Evolutionary conservation across 2,113 vertebrate species (phyloP).

Genomic region (Todiramphus chloris): DNA sequence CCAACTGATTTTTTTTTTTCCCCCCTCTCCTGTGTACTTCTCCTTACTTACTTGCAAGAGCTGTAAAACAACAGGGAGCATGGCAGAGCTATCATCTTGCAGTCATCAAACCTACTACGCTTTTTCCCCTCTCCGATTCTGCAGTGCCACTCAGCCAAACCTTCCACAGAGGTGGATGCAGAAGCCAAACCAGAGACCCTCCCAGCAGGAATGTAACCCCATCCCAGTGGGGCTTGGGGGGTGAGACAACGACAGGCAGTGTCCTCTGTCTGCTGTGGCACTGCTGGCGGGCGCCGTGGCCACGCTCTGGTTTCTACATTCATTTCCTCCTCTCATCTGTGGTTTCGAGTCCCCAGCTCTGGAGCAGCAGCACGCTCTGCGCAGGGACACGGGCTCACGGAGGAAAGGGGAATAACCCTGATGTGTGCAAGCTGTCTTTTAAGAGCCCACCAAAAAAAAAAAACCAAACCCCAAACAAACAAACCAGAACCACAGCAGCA

Average conservation of each 20-base stretch:
- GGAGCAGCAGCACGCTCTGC: not conserved
- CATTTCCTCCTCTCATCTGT: conserved; percentile 1
- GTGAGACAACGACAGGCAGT: not conserved
- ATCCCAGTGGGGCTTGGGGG: not conserved
- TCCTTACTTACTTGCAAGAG: not conserved
- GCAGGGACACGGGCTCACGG: not conserved
- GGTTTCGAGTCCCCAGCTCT: not conserved
- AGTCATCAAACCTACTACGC: not conserved
- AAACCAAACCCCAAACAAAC: not conserved
- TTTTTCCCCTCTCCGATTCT: not conserved
- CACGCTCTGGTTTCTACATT: not conserved
- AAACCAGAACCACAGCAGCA: not conserved
- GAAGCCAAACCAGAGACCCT: not conserved
- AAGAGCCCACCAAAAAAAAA: not conserved
- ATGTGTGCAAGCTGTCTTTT: not conserved
- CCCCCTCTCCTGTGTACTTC: not conserved
- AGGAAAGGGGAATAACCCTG: not conserved
- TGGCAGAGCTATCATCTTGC: not conserved
- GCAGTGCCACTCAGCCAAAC: not conserved
- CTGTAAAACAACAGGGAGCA: not conserved
- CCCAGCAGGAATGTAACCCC: not conserved
- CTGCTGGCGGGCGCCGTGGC: not conserved
- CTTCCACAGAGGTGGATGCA: not conserved
- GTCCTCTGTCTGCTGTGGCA: not conserved
- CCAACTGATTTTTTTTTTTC: not conserved